Evolutionary conservation across 2,797 vertebrate species (phyloP), one percentile per base, ranked within the genome.

Genomic region (Lagocephalus sceleratus): DNA sequence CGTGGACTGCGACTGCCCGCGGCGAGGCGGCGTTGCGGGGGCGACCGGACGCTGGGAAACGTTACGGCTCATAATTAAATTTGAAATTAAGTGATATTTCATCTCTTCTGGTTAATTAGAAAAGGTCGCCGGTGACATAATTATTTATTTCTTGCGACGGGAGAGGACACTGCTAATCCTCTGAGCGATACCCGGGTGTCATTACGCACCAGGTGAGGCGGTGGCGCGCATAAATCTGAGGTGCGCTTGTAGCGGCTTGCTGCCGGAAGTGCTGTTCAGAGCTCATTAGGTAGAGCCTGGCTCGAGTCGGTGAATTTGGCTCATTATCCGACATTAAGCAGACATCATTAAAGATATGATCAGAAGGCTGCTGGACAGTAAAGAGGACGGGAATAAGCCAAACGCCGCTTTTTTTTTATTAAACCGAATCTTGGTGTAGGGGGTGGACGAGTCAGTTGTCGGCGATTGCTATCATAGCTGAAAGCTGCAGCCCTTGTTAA

Each of bases 71-170:
- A n/a, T 91, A 90, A 92, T 92, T 90, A 90, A 89, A 91, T 91
- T 84, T 85, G 73, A 87, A 90, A 91, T 91, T 87, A 92, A 91
- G 87, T 89, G 89, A 90, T 91, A 89, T 90, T 91, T 91, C 87
- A 90, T 91, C 75, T 83, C 79, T 70, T 85, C 85, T 85, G 82
- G 83, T 91, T 91, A 90, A 90, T 90, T 89, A 89, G 77, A 87
- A 83, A 86, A 81, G 71, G 74, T 73, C 68, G 76, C 74, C 80
- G 51, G 74, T 25, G 67, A 73, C 78, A 82, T 86, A 75, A 83
- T 87, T 81, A 84, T 87, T 89, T 86, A 84, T 88, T 85, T 84
- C 53, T 22, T 6, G 68, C 71, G 68, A 78, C 69, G 65, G 66
- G 55, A 73, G 72, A 85, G 76, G 73, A 82, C 78, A 61, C 38